phyloP scores from a whole-genome alignment of 2,888 invertebrate species.

The Ceraclea dissimilis region DNA sequence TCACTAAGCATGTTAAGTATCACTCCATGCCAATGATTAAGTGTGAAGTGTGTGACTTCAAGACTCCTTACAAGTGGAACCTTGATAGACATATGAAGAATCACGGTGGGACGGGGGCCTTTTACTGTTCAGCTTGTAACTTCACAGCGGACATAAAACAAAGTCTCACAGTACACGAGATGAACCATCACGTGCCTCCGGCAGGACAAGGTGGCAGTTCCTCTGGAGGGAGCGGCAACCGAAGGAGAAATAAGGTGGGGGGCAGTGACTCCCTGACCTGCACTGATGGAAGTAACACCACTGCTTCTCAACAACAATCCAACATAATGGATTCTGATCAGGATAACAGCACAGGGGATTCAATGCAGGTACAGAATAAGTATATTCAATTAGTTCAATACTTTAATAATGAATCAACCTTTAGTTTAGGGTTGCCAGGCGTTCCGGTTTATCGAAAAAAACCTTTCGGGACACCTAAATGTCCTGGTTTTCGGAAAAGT shows the following conservation, averaged over 20 bases:
- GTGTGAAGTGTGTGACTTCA: constrained; percentile 88
- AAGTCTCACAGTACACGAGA: constrained; percentile 84
- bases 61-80: constrained; percentile 89
- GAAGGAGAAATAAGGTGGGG: constrained; percentile 68
- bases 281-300: constrained; percentile 25
- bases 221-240: constrained; percentile 45
- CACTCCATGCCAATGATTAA: constrained; percentile 93
- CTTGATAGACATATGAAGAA: constrained; percentile 89
- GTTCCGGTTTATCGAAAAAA: too few species aligned
- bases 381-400: too few species aligned
- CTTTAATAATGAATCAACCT: too few species aligned
- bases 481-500: too few species aligned
- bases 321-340: constrained; percentile 3
- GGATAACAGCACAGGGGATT: constrained; percentile 17
- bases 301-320: not conserved
- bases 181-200: constrained; percentile 81
- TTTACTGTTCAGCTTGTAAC: constrained; percentile 79
- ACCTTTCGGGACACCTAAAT: too few species aligned
- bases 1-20: constrained; percentile 87
- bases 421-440: too few species aligned
- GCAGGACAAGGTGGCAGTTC: constrained; percentile 56
- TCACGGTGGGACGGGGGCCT: constrained; percentile 79
- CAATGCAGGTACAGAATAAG: constrained; percentile 17
- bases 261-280: constrained; percentile 57
- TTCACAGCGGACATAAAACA: constrained; percentile 89